These are phyloP conservation scores for Phymorhynchus buccinoides DNA, from an alignment of 1,140 invertebrate species.

Conservation along the genomic window DNA sequence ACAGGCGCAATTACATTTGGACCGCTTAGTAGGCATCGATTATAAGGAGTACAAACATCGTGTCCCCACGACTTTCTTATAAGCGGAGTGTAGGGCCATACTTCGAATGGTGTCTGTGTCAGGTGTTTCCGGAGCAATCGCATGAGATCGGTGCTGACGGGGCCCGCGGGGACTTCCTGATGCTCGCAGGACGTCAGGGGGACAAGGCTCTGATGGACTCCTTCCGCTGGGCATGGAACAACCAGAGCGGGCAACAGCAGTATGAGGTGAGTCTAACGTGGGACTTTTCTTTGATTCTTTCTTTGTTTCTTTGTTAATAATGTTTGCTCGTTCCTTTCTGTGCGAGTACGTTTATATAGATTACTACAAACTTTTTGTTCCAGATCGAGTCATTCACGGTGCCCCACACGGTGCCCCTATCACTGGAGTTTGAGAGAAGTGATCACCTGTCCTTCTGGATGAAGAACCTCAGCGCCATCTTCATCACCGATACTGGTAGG, in stretches of 20 bases:
- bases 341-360: no score
- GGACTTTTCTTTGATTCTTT: no score
- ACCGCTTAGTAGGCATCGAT: no score
- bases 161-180: constrained; percentile 18
- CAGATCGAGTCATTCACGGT: neutral
- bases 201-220: neutral
- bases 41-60: no score
- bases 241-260: neutral
- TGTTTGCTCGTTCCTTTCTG: no score
- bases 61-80: no score
- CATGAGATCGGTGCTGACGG: neutral
- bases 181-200: constrained; percentile 1
- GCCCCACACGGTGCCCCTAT: neutral
- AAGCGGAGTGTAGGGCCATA: no score
- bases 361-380: no score
- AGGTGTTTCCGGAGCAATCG: neutral
- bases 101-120: no score
- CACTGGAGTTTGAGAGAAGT: neutral
- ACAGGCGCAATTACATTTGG: no score
- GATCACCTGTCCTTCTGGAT: neutral
- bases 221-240: neutral
- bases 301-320: no score
- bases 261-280: no score
- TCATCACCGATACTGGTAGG: neutral
- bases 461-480: neutral